Evolutionary conservation across 1,140 invertebrate species (phyloP).

Genomic region (Panulirus ornatus): DNA sequence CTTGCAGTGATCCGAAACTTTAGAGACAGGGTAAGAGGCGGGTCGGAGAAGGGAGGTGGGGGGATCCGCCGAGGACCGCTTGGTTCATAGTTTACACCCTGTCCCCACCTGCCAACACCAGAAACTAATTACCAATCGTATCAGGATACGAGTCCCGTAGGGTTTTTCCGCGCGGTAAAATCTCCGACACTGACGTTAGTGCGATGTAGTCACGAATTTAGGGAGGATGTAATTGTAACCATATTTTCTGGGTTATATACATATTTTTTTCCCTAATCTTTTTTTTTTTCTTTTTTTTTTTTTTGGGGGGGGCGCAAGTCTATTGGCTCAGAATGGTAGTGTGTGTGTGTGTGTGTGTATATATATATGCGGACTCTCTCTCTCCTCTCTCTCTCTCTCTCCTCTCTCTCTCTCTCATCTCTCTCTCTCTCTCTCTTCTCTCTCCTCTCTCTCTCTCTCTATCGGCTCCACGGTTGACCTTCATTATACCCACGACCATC

Average conservation of each 20-base stretch:
- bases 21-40: not conserved
- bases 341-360: no score
- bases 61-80: not conserved
- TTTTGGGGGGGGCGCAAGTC: not conserved
- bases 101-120: not conserved
- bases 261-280: not conserved
- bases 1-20: not conserved
- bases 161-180: not conserved
- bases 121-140: conserved; percentile 38
- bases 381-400: no score
- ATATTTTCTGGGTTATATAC: not conserved
- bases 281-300: not conserved
- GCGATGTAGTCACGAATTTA: conserved; percentile 29
- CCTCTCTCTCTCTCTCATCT: no score
- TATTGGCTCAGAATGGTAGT: not conserved
- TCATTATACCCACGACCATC: no score
- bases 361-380: no score
- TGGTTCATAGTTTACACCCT: not conserved
- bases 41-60: not conserved
- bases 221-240: conserved; percentile 16
- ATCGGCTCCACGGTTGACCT: no score
- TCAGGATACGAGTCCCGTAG: conserved; percentile 39
- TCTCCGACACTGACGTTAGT: conserved; percentile 5
- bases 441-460: no score
- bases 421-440: no score